Percentiles rank a stretch among this genome's conserved stretches.
Conservation (phyloP, 2,113 vertebrate species). For the Vombatus ursinus region DNA sequence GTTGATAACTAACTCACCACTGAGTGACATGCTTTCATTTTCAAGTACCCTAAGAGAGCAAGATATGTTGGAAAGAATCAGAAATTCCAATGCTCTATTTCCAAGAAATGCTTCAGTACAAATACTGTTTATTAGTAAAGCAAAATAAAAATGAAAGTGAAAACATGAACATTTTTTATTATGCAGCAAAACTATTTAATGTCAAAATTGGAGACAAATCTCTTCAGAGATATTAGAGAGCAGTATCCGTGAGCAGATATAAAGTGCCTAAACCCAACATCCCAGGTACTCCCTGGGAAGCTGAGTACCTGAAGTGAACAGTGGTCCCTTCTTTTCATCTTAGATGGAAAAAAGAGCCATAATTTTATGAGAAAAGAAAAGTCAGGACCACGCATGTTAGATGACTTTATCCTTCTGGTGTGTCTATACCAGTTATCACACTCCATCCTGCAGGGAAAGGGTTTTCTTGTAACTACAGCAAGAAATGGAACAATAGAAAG, state of each 20-base stretch:
- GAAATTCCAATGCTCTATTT: background rate
- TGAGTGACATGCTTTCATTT: too few relatives aligned
- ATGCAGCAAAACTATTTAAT: background rate
- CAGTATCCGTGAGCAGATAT: background rate
- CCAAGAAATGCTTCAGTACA: background rate
- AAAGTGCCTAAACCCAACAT: background rate
- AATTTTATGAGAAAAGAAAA: background rate
- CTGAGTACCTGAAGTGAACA: background rate
- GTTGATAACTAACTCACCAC: too few relatives aligned
- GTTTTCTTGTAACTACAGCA: background rate
- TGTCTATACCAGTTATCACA: background rate
- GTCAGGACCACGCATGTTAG: rapidly evolving
- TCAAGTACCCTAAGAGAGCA: background rate
- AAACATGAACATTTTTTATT: background rate
- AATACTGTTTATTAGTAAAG: background rate
- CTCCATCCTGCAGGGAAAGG: background rate
- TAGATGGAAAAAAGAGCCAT: background rate
- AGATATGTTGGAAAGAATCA: background rate
- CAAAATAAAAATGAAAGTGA: background rate
- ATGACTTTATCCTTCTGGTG: background rate
- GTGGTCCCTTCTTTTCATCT: background rate
- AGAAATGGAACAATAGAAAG: background rate
- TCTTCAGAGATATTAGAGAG: background rate
- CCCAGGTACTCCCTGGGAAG: background rate
- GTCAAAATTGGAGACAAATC: too few relatives aligned